These are phyloP conservation scores for Nyctereutes procyonoides DNA, from an alignment of 2,113 vertebrate genomes.

Conservation along the genomic window DNA sequence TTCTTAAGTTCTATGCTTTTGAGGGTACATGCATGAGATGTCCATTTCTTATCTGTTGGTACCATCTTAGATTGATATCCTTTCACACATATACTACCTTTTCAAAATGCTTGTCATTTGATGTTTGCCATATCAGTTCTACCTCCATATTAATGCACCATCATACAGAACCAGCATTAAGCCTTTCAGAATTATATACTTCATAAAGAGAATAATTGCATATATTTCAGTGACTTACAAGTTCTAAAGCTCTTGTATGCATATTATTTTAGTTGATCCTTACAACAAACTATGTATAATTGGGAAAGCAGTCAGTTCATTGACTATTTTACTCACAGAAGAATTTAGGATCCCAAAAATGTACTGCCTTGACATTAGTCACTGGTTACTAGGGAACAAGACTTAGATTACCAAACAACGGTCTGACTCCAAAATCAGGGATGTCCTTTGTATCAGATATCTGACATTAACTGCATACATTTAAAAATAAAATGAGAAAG, in stretches of 20 bases:
- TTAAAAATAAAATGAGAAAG: not conserved
- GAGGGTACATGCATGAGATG: not conserved
- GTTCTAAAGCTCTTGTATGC: not conserved
- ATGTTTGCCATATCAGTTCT: not conserved
- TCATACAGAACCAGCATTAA: not conserved
- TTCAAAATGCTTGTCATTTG: not conserved
- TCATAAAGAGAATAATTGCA: not conserved
- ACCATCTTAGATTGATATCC: not conserved
- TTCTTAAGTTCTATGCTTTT: not conserved
- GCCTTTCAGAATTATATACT: not conserved
- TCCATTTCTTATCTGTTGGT: not conserved
- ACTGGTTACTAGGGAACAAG: not conserved
- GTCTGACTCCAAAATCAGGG: not conserved
- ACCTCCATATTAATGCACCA: not conserved
- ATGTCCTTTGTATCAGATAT: not conserved
- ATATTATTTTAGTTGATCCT: not conserved
- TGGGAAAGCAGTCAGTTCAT: not conserved
- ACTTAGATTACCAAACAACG: not conserved
- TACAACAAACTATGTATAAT: not conserved
- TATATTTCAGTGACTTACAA: not conserved
- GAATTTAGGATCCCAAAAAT: not conserved
- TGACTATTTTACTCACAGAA: not conserved
- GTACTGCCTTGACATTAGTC: not conserved
- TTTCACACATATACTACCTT: not conserved
- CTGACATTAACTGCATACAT: not conserved